Evolutionary conservation across 2,797 vertebrate species (phyloP).

Genomic region (Spondyliosoma cantharus): DNA sequence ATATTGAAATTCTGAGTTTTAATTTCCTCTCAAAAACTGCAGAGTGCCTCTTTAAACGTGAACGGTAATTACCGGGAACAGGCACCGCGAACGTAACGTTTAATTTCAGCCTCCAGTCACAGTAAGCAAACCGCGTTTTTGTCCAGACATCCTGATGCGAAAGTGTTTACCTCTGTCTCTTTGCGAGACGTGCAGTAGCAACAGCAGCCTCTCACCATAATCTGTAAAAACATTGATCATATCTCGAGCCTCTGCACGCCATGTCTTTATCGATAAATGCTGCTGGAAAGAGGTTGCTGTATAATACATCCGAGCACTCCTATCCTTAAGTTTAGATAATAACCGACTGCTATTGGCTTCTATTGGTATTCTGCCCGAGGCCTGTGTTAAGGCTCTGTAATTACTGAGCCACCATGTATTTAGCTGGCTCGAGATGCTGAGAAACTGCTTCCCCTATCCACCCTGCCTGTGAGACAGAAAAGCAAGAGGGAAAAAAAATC

Average conservation of each 20-base stretch:
- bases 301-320: slow-evolving; percentile 57
- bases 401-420: slow-evolving; percentile 81
- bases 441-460: slow-evolving; percentile 71
- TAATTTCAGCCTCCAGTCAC: neutral
- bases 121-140: neutral
- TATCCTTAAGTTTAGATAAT: slow-evolving; percentile 72
- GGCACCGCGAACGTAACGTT: slow-evolving; percentile 5
- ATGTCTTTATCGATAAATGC: slow-evolving; percentile 38
- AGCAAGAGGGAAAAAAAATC: slow-evolving; percentile 42
- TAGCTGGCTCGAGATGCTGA: slow-evolving; percentile 73
- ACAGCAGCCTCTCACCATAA: slow-evolving; percentile 6
- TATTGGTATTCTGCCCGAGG: slow-evolving; percentile 72
- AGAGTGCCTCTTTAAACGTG: slow-evolving; percentile 5
- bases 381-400: slow-evolving; percentile 78
- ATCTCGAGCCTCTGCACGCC: slow-evolving; percentile 24
- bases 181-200: neutral
- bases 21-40: too few relatives aligned
- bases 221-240: slow-evolving; percentile 4
- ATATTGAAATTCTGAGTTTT: too few relatives aligned
- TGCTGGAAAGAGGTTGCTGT: slow-evolving; percentile 29
- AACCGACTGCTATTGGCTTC: slow-evolving; percentile 69
- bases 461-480: slow-evolving; percentile 56
- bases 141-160: neutral
- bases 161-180: slow-evolving; percentile 17
- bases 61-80: slow-evolving; percentile 23